Conservation (phyloP, 2,797 vertebrate species). For the Dendrocincla tyrannina region DNA sequence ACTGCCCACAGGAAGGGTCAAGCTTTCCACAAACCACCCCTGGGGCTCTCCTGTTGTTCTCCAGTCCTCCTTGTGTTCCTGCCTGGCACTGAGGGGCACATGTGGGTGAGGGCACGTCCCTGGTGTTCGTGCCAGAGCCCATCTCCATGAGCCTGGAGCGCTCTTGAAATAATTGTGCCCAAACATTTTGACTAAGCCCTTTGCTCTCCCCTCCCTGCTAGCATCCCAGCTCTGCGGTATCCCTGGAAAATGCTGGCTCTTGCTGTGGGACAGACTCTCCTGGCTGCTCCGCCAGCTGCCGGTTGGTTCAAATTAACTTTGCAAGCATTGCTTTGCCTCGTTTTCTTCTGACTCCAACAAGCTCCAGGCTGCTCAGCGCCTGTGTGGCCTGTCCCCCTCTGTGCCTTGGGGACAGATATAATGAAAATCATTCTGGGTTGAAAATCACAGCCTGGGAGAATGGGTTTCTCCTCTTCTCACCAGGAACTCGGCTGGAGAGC, state of each 20-base stretch:
- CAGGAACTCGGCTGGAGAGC: background rate
- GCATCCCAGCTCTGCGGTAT: background rate
- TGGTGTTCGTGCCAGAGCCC: background rate
- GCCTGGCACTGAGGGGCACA: background rate
- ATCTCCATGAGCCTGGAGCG: background rate
- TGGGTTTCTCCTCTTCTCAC: background rate
- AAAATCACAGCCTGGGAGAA: constrained; percentile 19
- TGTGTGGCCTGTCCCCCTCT: constrained; percentile 31
- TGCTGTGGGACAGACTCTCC: constrained; percentile 7
- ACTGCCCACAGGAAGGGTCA: background rate
- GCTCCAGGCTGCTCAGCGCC: background rate
- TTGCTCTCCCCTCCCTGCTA: constrained; percentile 17
- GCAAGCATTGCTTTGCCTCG: background rate
- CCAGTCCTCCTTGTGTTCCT: background rate
- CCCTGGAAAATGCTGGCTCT: constrained; percentile 15
- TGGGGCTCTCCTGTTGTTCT: background rate
- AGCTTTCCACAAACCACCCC: background rate
- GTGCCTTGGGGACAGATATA: background rate
- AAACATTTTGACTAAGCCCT: background rate
- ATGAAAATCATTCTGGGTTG: constrained; percentile 26
- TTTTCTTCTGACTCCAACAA: constrained; percentile 34
- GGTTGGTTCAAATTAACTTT: constrained; percentile 54
- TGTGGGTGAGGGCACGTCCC: rapidly evolving
- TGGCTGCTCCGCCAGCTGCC: background rate
- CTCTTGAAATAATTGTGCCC: background rate